Base-by-base conservation (phyloP, 1,140 invertebrate genomes). In the Phortica variegata region DNA sequence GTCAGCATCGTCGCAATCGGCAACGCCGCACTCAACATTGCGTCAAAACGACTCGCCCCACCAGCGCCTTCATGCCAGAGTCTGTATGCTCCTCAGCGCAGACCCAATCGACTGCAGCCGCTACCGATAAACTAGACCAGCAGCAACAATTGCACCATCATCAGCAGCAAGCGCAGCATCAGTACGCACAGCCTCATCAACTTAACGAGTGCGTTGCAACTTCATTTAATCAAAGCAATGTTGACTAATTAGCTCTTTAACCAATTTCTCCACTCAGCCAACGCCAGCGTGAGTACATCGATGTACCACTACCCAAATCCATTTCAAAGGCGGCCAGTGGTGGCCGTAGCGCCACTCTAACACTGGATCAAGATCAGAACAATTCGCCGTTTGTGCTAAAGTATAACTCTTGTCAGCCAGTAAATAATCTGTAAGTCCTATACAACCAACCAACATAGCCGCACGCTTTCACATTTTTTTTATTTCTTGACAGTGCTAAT, bases 241-340 rank as follows among this genome's bases (percentile, higher is more conserved):
- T 31, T 31, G 7, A 12, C 29, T 31, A 7, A 7, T 31, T 12
- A 31, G 7, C 29, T 7, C 29, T 31, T 12, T 7, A 6, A 7
- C 26, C 12, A 29, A 29, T 34, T 38, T 17, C 16, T 38, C 3
- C 6, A 38, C 17, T 16, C 54, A 66, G 49, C 51, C 47, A 54
- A 18, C 54, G 58, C 32, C 65, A 54, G 43, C 58, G 73, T 2
- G 73, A 76, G 43, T 76, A 76, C 19, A 76, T 76, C n/a, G 74
- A 76, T 52, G 71, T 76, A 17, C 74, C 74, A 23, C 57, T 76
- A 40, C 73, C 74, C 39, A 76, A 76, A 55, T 76, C 74, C 19
- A 63, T 75, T 44, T 56, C 60, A 21, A 75, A 72, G 47, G 56
- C 63, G 6, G 63, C 61, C 48, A 9, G 60, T 52, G 1, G 55